phyloP scores from a whole-genome alignment of 1,140 invertebrate genomes.

The Temnothorax longispinosus region DNA sequence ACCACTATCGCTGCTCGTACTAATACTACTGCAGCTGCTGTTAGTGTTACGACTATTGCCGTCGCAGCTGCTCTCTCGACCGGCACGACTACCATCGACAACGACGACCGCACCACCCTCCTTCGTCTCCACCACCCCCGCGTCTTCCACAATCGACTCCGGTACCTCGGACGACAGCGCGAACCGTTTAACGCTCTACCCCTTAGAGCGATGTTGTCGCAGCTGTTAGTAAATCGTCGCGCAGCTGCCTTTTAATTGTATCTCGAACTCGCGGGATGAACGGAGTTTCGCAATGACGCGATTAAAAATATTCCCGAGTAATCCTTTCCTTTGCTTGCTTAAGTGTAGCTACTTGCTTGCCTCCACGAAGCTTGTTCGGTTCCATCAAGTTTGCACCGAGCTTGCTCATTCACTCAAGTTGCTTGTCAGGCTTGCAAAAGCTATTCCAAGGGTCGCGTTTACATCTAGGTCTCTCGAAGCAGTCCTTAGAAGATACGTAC shows the following conservation, averaged over 20 bases:
- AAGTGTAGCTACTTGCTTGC: no score
- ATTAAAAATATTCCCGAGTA: slow-evolving; percentile 27
- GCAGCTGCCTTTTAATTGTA: slow-evolving; percentile 50
- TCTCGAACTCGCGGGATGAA: neutral
- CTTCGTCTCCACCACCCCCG: slow-evolving; percentile 27
- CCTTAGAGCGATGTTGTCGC: slow-evolving; percentile 29
- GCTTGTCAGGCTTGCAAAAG: no score
- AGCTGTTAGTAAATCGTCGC: slow-evolving; percentile 68
- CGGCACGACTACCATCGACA: slow-evolving; percentile 52
- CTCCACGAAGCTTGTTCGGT: neutral
- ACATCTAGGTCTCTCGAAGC: slow-evolving; percentile 14
- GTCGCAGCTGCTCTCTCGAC: slow-evolving; percentile 51
- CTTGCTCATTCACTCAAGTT: neutral
- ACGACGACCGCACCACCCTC: slow-evolving; percentile 49
- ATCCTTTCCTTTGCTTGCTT: neutral
- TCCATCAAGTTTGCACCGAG: neutral
- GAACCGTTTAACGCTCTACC: slow-evolving; percentile 3
- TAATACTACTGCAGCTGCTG: neutral
- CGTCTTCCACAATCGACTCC: slow-evolving; percentile 17
- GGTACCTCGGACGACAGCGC: slow-evolving; percentile 54
- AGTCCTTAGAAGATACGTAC: slow-evolving; percentile 64
- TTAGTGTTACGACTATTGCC: slow-evolving; percentile 50
- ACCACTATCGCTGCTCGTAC: slow-evolving; percentile 21
- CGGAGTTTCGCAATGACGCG: neutral
- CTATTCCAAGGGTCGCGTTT: neutral